These are phyloP conservation scores for Triplophysa rosa DNA, from an alignment of 2,113 vertebrate species.

Conservation along the genomic window DNA sequence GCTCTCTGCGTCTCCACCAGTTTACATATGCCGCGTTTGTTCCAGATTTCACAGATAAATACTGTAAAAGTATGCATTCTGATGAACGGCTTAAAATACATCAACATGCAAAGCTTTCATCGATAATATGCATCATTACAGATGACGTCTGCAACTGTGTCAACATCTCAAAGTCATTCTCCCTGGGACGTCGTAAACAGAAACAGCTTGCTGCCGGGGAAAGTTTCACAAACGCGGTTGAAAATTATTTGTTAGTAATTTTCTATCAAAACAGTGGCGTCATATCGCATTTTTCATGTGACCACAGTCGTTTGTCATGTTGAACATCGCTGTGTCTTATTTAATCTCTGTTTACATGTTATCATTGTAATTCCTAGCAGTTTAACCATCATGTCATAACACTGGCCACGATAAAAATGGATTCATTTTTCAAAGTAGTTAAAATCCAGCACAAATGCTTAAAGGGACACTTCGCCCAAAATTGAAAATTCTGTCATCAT, in stretches of 20 bases:
- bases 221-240: slow-evolving; percentile 21
- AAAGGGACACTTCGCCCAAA: too few species aligned
- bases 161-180: slow-evolving; percentile 34
- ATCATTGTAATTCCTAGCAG: slow-evolving; percentile 26
- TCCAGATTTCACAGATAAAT: slow-evolving; percentile 75
- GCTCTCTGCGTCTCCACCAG: slow-evolving; percentile 38
- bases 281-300: slow-evolving; percentile 3
- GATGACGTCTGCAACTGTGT: slow-evolving; percentile 63
- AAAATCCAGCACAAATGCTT: slow-evolving; percentile 8
- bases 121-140: slow-evolving; percentile 71
- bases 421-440: neutral
- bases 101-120: slow-evolving; percentile 69
- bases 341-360: slow-evolving; percentile 8
- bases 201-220: slow-evolving; percentile 22
- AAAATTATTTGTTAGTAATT: slow-evolving; percentile 36
- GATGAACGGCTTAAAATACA: slow-evolving; percentile 64
- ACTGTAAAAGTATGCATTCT: slow-evolving; percentile 69
- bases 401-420: neutral
- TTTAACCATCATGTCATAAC: slow-evolving; percentile 22
- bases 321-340: slow-evolving; percentile 7
- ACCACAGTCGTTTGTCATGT: slow-evolving; percentile 4
- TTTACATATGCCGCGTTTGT: slow-evolving; percentile 69
- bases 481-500: too few species aligned
- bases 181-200: slow-evolving; percentile 4
- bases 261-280: slow-evolving; percentile 32